Evolutionary conservation across 2,888 invertebrate genomes (phyloP), one percentile per base, ranked within the genome.

Genomic region (Parapristionchus giblindavisi): DNA sequence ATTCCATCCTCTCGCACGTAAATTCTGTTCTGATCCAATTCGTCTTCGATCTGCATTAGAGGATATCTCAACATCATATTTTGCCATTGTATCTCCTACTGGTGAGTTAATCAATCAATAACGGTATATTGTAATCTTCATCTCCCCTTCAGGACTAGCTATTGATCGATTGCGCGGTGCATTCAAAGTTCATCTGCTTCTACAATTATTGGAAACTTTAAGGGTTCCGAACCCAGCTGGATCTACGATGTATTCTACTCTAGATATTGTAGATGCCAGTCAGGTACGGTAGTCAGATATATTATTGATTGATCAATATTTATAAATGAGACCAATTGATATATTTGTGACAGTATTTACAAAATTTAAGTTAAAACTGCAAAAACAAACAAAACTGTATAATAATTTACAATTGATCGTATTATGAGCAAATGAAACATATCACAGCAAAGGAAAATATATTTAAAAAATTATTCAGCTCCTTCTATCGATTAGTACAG

Each of bases 1-100:
- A 29, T 86, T 86, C 77, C 86, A 86, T 77, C 86, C 86, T 14
- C 70, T 81, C 1, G 80, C 83, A 2, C 75, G 79, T 17, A 80
- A 78, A n/a, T 86, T 81, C 63, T 76, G 85, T 36, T 52, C 82
- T 1, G 81, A 85, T 60, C 60, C 78, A 0, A 71, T n/a, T 2
- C 21, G 70, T 21, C 38, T 71, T 6, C 34, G 40, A 8, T 32
- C 27, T 17, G 36, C 38, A n/a, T 56, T 71, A 8, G 70, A 71
- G 24, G 70, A 66, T 48, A 14, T 11, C 21, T 21, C 48, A 48
- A 14, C 48, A 14, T 21, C 48, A 14, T 48, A 11, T 48, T 48
- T 21, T 21, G 11, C 48, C 48, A 21, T 11, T 14, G 14, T 48
- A 11, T 48, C 21, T 48, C 21, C 14, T 48, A 48, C 48, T 48